Conservation (phyloP, 2,113 vertebrate species). For the Engystomops pustulosus region DNA sequence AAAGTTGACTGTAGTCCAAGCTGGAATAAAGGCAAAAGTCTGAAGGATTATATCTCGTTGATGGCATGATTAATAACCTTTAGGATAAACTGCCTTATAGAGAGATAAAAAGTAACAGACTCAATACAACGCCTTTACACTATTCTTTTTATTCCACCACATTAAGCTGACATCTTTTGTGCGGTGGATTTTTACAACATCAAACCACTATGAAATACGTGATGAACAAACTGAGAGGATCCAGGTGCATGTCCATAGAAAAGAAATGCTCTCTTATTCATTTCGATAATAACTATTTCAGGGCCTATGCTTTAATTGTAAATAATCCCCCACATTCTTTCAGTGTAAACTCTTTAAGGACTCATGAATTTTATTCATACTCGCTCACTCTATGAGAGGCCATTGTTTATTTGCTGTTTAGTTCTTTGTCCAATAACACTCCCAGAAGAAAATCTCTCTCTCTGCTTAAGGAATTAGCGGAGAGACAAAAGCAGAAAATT, state of each 20-base stretch:
- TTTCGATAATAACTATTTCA: constrained; percentile 77
- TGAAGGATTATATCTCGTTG: constrained; percentile 20
- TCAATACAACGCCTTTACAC: constrained; percentile 38
- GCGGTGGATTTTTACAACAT: constrained; percentile 27
- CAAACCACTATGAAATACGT: constrained; percentile 63
- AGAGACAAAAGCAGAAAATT: constrained; percentile 92
- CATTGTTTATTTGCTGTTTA: constrained; percentile 89
- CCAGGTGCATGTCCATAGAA: constrained; percentile 74
- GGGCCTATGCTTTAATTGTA: constrained; percentile 79
- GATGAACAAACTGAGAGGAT: constrained; percentile 63
- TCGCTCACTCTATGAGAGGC: constrained; percentile 84
- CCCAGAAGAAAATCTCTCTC: constrained; percentile 86
- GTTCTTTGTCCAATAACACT: constrained; percentile 86
- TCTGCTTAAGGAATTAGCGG: constrained; percentile 94
- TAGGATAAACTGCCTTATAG: constrained; percentile 18
- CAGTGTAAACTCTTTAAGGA: constrained; percentile 86
- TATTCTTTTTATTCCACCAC: constrained; percentile 16
- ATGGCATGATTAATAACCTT: constrained; percentile 39
- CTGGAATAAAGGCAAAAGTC: neutral
- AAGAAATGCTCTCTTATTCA: constrained; percentile 70
- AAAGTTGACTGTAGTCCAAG: constrained; percentile 2
- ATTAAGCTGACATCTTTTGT: constrained; percentile 48
- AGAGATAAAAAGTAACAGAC: constrained; percentile 41
- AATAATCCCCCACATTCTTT: constrained; percentile 84
- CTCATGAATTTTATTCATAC: constrained; percentile 90